Conservation (phyloP, 2,888 invertebrate species). For the Amiota communis region DNA sequence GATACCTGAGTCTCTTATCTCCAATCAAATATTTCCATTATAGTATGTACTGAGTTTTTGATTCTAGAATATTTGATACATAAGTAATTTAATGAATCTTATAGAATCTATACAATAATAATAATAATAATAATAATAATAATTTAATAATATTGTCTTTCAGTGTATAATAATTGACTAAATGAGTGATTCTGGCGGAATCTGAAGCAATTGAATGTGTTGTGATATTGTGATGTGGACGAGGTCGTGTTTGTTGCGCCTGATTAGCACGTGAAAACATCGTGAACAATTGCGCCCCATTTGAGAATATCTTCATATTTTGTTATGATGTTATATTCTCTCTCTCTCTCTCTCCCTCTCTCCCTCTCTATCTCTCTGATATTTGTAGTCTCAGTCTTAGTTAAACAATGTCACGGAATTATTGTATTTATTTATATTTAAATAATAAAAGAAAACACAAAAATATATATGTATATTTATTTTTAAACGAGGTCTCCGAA, state of each 20-base stretch:
- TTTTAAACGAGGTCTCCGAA: constrained; percentile 23
- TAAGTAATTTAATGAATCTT: neutral
- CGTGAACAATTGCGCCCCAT: constrained; percentile 50
- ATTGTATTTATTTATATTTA: constrained; percentile 10
- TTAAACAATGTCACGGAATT: constrained; percentile 7
- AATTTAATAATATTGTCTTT: constrained; percentile 25
- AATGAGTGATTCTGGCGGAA: constrained; percentile 11
- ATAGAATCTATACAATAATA: neutral
- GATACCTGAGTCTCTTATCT: too few relatives aligned
- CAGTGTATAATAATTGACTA: constrained; percentile 19
- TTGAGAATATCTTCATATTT: neutral
- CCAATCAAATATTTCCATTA: too few relatives aligned
- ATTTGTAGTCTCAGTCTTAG: neutral
- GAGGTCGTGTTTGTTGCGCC: constrained; percentile 47
- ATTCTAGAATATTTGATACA: neutral
- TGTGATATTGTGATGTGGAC: constrained; percentile 23
- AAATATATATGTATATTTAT: neutral
- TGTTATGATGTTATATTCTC: neutral
- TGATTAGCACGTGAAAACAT: constrained; percentile 60
- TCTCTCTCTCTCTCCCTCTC: neutral
- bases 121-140: constrained; percentile 18
- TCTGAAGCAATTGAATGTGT: constrained; percentile 26
- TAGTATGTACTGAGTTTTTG: too few relatives aligned
- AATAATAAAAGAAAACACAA: neutral
- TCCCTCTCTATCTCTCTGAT: too few relatives aligned